These are phyloP conservation scores for Ommatoiulus sabulosus DNA, from an alignment of 2,888 invertebrate species.

Conservation along the genomic window DNA sequence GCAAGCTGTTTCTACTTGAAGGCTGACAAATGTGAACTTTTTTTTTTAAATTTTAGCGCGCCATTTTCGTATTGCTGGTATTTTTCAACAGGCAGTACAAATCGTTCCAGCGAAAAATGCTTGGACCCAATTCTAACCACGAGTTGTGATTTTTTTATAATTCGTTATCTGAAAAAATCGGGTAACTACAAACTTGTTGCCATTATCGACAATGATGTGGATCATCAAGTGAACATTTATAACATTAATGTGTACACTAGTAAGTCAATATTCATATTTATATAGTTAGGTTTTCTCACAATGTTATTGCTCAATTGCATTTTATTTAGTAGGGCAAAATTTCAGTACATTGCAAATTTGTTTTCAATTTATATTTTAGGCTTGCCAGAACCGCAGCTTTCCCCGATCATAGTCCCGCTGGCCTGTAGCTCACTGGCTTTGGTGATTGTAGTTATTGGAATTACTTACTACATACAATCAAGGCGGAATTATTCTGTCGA, in stretches of 20 bases:
- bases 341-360: background rate
- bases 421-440: conserved; percentile 84
- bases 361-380: conserved; percentile 53
- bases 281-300: too few relatives aligned
- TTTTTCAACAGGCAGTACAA: conserved; percentile 72
- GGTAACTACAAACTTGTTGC: conserved; percentile 82
- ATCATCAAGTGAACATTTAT: conserved; percentile 76
- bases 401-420: conserved; percentile 89
- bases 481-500: conserved; percentile 83
- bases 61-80: conserved; percentile 79
- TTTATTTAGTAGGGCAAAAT: background rate
- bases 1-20: too few relatives aligned
- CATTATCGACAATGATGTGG: conserved; percentile 82
- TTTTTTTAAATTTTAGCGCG: conserved; percentile 53
- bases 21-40: background rate
- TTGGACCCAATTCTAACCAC: conserved; percentile 62
- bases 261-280: conserved; percentile 66
- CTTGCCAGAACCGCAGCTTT: conserved; percentile 77
- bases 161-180: conserved; percentile 78
- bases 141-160: conserved; percentile 75
- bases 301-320: too few relatives aligned
- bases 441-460: conserved; percentile 85
- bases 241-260: conserved; percentile 88
- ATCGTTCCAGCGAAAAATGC: conserved; percentile 52
- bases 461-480: conserved; percentile 87